Conservation (phyloP, 2,888 invertebrate genomes). For the Noctua janthe region DNA sequence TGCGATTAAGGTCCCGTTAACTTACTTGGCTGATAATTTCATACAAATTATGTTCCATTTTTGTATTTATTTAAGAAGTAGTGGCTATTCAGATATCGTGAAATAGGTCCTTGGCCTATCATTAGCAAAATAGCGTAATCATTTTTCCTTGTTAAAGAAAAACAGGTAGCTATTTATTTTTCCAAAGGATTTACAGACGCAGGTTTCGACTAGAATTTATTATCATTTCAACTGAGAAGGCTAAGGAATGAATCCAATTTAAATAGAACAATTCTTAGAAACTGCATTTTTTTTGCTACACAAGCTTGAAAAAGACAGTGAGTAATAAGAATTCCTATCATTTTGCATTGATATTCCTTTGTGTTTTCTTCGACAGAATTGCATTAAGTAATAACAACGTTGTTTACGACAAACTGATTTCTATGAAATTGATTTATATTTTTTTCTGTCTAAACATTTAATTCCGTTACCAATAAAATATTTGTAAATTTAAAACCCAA, state of each 20-base stretch:
- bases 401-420: not conserved
- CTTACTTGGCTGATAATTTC: too few species aligned
- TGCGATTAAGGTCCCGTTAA: too few species aligned
- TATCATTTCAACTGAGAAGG: constrained; percentile 2
- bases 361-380: not conserved
- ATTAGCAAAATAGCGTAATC: not conserved
- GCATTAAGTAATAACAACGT: not conserved
- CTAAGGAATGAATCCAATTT: not conserved
- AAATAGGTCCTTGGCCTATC: not conserved
- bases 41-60: too few species aligned
- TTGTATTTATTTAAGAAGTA: too few species aligned
- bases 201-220: not conserved
- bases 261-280: not conserved
- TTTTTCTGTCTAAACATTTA: not conserved
- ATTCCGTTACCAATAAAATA: not conserved
- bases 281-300: constrained; percentile 1
- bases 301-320: not conserved
- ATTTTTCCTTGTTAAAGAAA: not conserved
- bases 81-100: too few species aligned
- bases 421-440: not conserved
- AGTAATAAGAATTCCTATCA: not conserved
- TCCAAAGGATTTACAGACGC: not conserved
- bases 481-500: not conserved
- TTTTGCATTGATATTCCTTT: not conserved
- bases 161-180: not conserved